Base-by-base conservation (phyloP, 2,888 invertebrate species). In the Physocephala rufipes region DNA sequence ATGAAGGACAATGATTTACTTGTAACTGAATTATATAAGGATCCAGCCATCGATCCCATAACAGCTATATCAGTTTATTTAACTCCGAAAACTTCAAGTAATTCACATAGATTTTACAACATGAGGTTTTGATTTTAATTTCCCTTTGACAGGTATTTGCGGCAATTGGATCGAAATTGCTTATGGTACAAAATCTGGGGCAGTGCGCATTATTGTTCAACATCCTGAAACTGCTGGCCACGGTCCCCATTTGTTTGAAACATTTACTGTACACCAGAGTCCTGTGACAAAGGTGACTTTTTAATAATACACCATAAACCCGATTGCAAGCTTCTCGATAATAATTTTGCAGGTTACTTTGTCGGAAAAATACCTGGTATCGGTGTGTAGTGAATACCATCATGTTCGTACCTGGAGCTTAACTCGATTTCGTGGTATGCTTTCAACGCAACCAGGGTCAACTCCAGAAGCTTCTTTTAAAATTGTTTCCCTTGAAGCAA, bases 111-210 rank as follows among this genome's bases (percentile, higher is more conserved):
- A 4, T 61, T 43, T 7, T 43, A 16, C 13, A 36, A 61, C 19
- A n/a, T n/a, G 2, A 21, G 2, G 19, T 49, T 24, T 28, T 58
- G 12, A 58, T 24, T n/a, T n/a, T n/a, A n/a, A 19, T 4, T 2
- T 53, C 9, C 19, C 21, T 3, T 24, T 24, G 24, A 0, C 58
- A 96, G 97, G 95, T 89, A 88, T 97, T 72, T 96, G 96, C 87
- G 98, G 98, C 59, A 99, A 99, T 87, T 99, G 99, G 98, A 97
- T 99, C 81, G 99, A 99, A 88, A 99, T 99, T 80, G 99, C 99
- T 0, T 99, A 99, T 85, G 99, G 99, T 2, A 99, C 99, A 0
- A 92, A 94, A 77, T 95, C 94, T 21, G 99, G 99, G 1, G 95
- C 95, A 0, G 98, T 99, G 21, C 90, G 98, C 43, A 97, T 99